Conservation (phyloP, 2,113 vertebrate genomes). For the Semnopithecus entellus region DNA sequence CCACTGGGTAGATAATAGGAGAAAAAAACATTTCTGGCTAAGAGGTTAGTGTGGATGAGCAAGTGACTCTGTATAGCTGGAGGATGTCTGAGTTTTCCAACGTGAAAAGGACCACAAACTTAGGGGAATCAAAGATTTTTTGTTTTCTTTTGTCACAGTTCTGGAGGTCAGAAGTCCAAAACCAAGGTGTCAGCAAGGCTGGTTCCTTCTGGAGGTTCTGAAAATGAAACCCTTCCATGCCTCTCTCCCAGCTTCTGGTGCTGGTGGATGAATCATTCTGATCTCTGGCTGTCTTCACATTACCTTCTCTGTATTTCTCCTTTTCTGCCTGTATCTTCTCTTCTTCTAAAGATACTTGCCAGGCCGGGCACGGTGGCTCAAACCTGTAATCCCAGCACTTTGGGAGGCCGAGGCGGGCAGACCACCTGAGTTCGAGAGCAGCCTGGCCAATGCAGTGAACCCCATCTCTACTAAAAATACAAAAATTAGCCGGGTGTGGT, state of each 20-base stretch:
- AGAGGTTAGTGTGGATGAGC: background rate
- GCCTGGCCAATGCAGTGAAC: too few species aligned
- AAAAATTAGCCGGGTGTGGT: too few species aligned
- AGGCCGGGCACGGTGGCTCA: too few species aligned
- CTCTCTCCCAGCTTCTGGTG: background rate
- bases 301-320: background rate
- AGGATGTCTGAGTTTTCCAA: background rate
- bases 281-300: background rate
- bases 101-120: background rate
- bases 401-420: too few species aligned
- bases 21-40: background rate
- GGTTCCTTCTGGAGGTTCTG: background rate
- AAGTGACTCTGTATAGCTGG: background rate
- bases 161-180: background rate
- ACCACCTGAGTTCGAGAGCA: too few species aligned
- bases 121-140: background rate
- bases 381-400: too few species aligned
- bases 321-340: background rate
- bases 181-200: background rate
- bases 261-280: accelerated
- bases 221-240: background rate
- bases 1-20: background rate
- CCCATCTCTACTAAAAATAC: too few species aligned
- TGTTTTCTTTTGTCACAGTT: background rate
- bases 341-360: background rate